Conservation (phyloP, 2,113 vertebrate species). For the Malaclemys terrapin region DNA sequence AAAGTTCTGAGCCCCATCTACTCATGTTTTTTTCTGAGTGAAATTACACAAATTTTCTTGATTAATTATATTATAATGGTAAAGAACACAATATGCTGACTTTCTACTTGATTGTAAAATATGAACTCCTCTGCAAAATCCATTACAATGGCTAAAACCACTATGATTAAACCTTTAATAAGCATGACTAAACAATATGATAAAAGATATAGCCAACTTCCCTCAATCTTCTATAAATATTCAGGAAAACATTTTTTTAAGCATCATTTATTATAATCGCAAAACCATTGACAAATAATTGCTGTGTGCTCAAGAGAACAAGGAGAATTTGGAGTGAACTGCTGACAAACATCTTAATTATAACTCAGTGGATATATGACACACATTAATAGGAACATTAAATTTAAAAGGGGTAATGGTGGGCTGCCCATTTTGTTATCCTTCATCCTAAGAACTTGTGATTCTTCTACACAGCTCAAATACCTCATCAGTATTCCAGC, state of each 20-base stretch:
- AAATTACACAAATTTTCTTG: background rate
- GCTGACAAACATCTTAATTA: constrained; percentile 47
- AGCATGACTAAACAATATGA: background rate
- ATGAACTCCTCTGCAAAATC: background rate
- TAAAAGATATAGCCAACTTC: background rate
- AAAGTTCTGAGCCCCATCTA: background rate
- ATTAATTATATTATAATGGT: background rate
- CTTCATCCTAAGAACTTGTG: constrained; percentile 1
- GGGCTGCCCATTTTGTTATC: constrained; percentile 20
- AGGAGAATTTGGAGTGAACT: constrained; percentile 20
- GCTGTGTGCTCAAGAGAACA: constrained; percentile 6
- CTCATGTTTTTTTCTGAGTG: background rate
- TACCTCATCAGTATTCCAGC: constrained; percentile 12
- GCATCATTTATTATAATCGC: background rate
- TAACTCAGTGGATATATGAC: constrained; percentile 35
- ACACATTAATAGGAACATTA: constrained; percentile 39
- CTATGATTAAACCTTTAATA: background rate
- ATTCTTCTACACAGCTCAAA: constrained; percentile 20
- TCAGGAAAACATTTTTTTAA: background rate
- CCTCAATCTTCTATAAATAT: background rate
- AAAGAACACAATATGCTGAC: background rate
- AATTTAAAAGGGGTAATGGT: constrained; percentile 37
- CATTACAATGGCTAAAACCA: background rate
- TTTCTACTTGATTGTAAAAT: background rate
- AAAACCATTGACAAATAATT: constrained; percentile 32